phyloP scores from a whole-genome alignment of 1,140 invertebrate genomes.

The Pygmarrhopalites habei region DNA sequence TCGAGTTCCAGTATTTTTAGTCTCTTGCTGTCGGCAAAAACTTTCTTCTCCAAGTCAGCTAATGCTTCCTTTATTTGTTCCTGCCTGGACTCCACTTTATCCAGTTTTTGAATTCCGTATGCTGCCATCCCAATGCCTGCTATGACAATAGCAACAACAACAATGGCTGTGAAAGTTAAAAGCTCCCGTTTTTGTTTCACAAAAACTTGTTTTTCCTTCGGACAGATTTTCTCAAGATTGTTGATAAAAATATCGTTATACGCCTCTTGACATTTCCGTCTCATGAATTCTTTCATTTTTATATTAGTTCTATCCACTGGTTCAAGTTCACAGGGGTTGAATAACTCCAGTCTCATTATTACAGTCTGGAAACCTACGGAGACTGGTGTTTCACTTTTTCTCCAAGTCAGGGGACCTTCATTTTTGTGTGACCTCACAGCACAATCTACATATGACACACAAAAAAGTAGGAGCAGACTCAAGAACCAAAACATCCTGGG shows the following conservation, averaged over 20 bases:
- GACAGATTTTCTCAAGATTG: slow-evolving; percentile 26
- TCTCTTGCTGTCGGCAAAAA: no score
- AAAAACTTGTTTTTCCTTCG: background rate
- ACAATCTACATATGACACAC: no score
- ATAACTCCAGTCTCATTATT: slow-evolving; percentile 7
- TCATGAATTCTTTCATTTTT: background rate
- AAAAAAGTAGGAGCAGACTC: background rate
- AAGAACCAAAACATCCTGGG: background rate
- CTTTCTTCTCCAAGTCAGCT: no score
- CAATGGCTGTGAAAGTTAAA: background rate
- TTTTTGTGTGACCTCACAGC: background rate
- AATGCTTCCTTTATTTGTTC: no score
- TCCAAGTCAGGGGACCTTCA: slow-evolving; percentile 12
- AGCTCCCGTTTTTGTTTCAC: background rate
- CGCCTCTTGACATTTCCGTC: slow-evolving; percentile 1
- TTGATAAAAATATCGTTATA: slow-evolving; percentile 21
- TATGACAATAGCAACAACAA: background rate
- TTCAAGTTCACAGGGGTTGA: slow-evolving; percentile 20
- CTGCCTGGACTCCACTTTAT: no score
- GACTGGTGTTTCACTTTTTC: slow-evolving; percentile 5
- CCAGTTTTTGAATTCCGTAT: no score
- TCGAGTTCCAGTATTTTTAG: no score
- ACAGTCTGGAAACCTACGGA: slow-evolving; percentile 11
- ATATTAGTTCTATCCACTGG: background rate
- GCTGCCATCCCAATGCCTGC: no score